These are phyloP conservation scores for Drosophila pandora DNA, from an alignment of 1,140 invertebrate genomes.

Conservation along the genomic window DNA sequence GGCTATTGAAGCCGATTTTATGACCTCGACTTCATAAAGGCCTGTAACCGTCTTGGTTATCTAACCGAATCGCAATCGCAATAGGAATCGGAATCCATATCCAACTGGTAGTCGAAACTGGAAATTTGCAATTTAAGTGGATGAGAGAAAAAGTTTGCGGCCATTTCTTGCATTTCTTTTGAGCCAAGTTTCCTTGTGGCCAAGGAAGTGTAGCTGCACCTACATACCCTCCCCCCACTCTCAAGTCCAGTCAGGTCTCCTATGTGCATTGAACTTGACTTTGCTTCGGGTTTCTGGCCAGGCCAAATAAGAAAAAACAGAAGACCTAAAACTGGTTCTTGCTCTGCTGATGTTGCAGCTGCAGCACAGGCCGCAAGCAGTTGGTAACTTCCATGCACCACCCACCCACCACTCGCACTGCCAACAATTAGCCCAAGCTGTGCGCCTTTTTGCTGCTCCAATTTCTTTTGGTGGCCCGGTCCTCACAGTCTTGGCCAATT, in stretches of 20 bases:
- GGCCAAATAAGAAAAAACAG: conserved; percentile 17
- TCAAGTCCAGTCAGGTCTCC: conserved; percentile 22
- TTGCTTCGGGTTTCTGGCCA: conserved; percentile 32
- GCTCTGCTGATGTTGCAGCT: conserved; percentile 18
- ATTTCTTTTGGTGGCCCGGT: conserved; percentile 12
- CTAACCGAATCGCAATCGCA: conserved; percentile 49
- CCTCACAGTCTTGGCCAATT: conserved; percentile 3
- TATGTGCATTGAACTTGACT: conserved; percentile 77
- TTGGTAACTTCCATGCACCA: conserved; percentile 17
- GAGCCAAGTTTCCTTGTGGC: conserved; percentile 51
- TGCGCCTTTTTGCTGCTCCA: conserved; percentile 41
- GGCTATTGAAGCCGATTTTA: conserved; percentile 44
- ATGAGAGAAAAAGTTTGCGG: conserved; percentile 61
- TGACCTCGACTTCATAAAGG: conserved; percentile 40
- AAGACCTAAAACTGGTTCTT: conserved; percentile 43
- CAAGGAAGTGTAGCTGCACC: conserved; percentile 37
- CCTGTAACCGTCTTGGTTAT: conserved; percentile 42
- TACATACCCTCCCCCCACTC: not conserved
- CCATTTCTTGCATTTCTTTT: conserved; percentile 69
- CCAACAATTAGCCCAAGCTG: conserved; percentile 68
- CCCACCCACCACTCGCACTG: not conserved
- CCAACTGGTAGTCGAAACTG: conserved; percentile 65
- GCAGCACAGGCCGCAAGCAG: conserved; percentile 22
- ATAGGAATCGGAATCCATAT: conserved; percentile 39
- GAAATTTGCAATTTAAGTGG: conserved; percentile 78